Percentiles rank a stretch among this genome's conserved stretches.
Evolutionary conservation across 2,888 invertebrate species (phyloP).

Genomic region (Melangyna quadrimaculata): DNA sequence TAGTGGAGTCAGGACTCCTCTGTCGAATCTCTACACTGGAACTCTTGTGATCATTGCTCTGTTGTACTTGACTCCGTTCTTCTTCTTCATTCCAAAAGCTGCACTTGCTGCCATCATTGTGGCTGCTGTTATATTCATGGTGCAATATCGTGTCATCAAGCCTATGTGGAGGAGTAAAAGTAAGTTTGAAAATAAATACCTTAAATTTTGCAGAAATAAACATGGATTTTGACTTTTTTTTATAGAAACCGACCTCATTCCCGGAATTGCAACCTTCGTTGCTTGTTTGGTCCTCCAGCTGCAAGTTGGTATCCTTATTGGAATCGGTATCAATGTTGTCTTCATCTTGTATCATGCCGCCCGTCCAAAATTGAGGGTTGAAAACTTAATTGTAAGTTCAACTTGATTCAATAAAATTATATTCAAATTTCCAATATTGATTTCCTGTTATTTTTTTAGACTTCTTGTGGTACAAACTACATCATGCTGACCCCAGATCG

Average conservation of each 20-base stretch:
- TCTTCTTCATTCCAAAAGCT: slow-evolving; percentile 92
- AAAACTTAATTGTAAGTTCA: slow-evolving; percentile 86
- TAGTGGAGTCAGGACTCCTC: slow-evolving; percentile 92
- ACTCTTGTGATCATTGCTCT: slow-evolving; percentile 91
- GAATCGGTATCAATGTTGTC: slow-evolving; percentile 90
- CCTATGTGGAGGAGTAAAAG: slow-evolving; percentile 95
- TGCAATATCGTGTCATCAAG: slow-evolving; percentile 91
- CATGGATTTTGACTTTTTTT: slow-evolving; percentile 48
- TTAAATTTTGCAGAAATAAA: background rate
- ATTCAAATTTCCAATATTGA: background rate
- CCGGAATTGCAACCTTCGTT: slow-evolving; percentile 92
- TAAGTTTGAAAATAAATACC: slow-evolving; percentile 81
- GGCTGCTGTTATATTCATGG: slow-evolving; percentile 95
- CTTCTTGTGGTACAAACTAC: slow-evolving; percentile 87
- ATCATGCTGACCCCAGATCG: slow-evolving; percentile 93
- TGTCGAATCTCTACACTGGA: slow-evolving; percentile 92
- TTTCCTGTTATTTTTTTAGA: slow-evolving; percentile 76
- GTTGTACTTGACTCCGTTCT: slow-evolving; percentile 93
- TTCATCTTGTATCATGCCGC: slow-evolving; percentile 94
- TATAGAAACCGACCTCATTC: slow-evolving; percentile 92
- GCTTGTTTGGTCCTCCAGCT: slow-evolving; percentile 91
- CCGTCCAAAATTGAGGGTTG: slow-evolving; percentile 91
- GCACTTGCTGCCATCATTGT: slow-evolving; percentile 94
- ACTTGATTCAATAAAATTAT: background rate
- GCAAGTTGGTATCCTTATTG: slow-evolving; percentile 93